Base-by-base conservation (phyloP, 2,797 vertebrate genomes). In the Sebastes steindachneri region DNA sequence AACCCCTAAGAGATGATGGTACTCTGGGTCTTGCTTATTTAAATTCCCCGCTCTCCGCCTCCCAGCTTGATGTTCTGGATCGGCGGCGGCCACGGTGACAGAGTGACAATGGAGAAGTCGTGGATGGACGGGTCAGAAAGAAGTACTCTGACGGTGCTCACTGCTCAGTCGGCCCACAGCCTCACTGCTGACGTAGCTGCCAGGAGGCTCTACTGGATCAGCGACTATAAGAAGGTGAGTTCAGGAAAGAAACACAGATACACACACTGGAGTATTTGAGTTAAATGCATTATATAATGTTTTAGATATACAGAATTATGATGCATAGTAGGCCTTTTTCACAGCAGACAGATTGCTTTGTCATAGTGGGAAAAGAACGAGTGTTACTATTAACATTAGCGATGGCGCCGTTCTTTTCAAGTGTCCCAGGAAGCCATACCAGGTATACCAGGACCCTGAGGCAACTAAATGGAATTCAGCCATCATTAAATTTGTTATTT, bases 181-280 rank as follows among this genome's bases (percentile, higher is more conserved):
- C 95, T 98, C 65, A 94, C 95, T 0, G 86, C 97, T 59, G 97
- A 98, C 68, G 92, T 96, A 0, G 92, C 96, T 29, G 93, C 95
- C 19, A 88, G 90, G 54, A 95, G 97, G 51, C 92, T 99, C 0
- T 98, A 97, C 90, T 99, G 98, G 98, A 96, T 98, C 90, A 98
- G 97, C 67, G 90, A 95, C 81, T 95, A 95, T 70, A 98, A 97
- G 91, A 92, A 95, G 96, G 97, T 97, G 88, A 64, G 69, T 26
- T 10, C 1, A 67, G 2, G 3, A 59, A 10, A 25, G 12, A 53
- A 53, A 63, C 0, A 2, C 2, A 8, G 7, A 21, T 7, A 54
- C 1, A 51, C 19, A 35, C 23, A 26, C 2, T 17, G 41, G 25
- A 25, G 8, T 31, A 63, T 31, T 8, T 33, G 5, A 4, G 2